A percentile compares a stretch with the other conserved stretches of the same genome.
These are phyloP conservation scores for Campylomormyrus numenius DNA, from an alignment of 2,113 vertebrate genomes.

Conservation along the genomic window DNA sequence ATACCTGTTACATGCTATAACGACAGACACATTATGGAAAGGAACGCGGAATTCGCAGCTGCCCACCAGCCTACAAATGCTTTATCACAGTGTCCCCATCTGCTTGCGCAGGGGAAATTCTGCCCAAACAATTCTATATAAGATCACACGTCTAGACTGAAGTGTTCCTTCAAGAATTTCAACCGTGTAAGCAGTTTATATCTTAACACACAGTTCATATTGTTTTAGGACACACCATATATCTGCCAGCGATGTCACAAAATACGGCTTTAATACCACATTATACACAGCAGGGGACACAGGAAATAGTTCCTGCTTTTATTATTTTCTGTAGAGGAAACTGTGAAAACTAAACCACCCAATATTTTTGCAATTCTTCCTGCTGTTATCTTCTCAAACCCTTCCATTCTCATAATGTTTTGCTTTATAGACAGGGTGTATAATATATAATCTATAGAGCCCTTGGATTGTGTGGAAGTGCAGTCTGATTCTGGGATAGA, in stretches of 20 bases:
- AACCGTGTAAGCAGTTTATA: slow-evolving; percentile 70
- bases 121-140: slow-evolving; percentile 65
- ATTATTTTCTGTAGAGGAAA: slow-evolving; percentile 38
- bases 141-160: slow-evolving; percentile 59
- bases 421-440: not conserved
- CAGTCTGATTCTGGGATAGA: not conserved
- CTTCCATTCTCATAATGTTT: not conserved
- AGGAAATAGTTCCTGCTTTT: slow-evolving; percentile 55
- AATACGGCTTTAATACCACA: slow-evolving; percentile 68
- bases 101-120: slow-evolving; percentile 61
- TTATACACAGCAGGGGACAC: slow-evolving; percentile 54
- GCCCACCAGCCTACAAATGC: slow-evolving; percentile 32
- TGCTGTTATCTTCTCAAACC: not conserved
- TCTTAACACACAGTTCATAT: slow-evolving; percentile 73
- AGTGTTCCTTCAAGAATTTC: slow-evolving; percentile 70
- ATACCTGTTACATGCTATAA: not conserved
- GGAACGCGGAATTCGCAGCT: not conserved
- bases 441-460: not conserved
- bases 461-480: not conserved
- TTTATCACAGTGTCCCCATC: slow-evolving; percentile 63
- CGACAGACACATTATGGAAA: not conserved
- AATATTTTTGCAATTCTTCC: slow-evolving; percentile 13
- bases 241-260: slow-evolving; percentile 62
- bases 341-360: slow-evolving; percentile 21
- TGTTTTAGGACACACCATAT: slow-evolving; percentile 65